These are phyloP conservation scores for Phenganax subtilis DNA, from an alignment of 92 coral and sea anemone genomes.

Conservation along the genomic window DNA sequence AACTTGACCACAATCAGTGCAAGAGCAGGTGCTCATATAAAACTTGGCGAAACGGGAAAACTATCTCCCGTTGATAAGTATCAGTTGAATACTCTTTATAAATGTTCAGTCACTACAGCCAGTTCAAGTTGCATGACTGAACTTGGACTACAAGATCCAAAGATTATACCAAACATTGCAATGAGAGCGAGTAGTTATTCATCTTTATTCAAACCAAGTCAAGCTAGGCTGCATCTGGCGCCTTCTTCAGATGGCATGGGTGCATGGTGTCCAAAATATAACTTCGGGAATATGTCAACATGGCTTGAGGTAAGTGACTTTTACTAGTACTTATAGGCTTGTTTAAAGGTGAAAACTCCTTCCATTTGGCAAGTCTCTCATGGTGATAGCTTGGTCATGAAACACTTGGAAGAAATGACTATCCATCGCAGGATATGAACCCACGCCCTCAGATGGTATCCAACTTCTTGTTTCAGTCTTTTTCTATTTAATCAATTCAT, in stretches of 20 bases:
- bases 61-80: conserved; percentile 73
- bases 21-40: conserved; percentile 57
- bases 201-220: conserved; percentile 2
- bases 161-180: conserved; percentile 26
- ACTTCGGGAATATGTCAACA: not conserved
- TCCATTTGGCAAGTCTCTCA: no score
- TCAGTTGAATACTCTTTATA: conserved; percentile 69
- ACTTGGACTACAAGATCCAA: conserved; percentile 34
- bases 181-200: conserved; percentile 24
- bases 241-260: conserved; percentile 1
- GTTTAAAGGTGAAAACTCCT: no score
- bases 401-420: no score
- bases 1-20: conserved; percentile 64
- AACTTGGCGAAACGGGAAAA: conserved; percentile 49
- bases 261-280: conserved; percentile 26
- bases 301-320: conserved; percentile 21
- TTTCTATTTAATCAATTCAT: no score
- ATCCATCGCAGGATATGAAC: no score
- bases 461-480: no score
- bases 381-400: no score
- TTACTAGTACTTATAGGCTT: no score
- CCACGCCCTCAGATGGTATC: no score
- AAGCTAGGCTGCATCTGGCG: conserved; percentile 14
- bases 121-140: conserved; percentile 33
- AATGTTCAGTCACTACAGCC: conserved; percentile 44